Evolutionary conservation across 92 coral and sea anemone genomes (phyloP), one percentile per base, ranked within the genome.

Genomic region (Heliopora coerulea): DNA sequence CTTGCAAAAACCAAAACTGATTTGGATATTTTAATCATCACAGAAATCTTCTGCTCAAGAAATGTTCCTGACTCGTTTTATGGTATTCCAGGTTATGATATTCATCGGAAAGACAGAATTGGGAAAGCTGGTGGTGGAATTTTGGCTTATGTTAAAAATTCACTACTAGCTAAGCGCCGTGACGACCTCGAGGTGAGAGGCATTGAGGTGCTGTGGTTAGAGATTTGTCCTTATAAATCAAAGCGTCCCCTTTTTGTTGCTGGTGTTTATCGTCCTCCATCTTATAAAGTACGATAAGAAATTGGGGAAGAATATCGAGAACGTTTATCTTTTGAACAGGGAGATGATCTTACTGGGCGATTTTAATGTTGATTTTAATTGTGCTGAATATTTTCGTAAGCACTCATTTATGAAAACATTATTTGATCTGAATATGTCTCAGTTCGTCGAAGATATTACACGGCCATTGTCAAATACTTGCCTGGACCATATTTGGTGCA

Each of bases 401-500:
- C 75, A 64, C 54, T 56, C 65, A 12, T 33, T 81, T 25, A 13
- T 81, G 42, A 74, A 74, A 54, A 26, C 85, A 33, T 3, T 74
- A 33, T 26, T 18, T 4, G 62, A 54, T 68, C 56, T 82, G 56
- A 27, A 82, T 82, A 27, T 65, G 77, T 29, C 67, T 1, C 77
- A 65, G 54, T 81, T 65, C 20, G 81, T 56, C 18, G 9, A 64
- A 11, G 32, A 18, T 13, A 75, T 82, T 37, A 82, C 85, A 23
- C 20, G 85, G 27, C 60, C 81, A 7, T 0, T 75, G 61, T 75
- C 78, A 17, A 61, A 70, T 19, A 54, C 87, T 0, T 83, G 80
- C 44, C 64, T 83, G 5, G 84, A 83, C 40, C 87, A 83, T 54
- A 62, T 83, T 64, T 69, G 80, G 80, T 20, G 75, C 39, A 83